Base-by-base conservation (phyloP, 2,797 vertebrate species). In the Sus cebifrons region DNA sequence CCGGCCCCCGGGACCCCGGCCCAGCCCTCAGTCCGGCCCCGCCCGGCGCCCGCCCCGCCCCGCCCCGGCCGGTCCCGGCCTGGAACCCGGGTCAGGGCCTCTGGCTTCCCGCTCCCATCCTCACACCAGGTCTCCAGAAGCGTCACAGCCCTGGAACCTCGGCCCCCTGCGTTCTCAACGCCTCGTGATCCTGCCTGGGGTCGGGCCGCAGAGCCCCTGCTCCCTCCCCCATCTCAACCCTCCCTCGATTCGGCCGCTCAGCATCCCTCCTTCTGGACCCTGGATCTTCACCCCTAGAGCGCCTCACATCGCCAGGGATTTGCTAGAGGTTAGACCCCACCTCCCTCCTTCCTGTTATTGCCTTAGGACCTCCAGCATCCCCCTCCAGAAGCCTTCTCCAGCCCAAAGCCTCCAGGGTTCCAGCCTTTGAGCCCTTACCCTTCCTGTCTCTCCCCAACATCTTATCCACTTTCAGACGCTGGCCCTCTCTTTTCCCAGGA, bases 1-100 rank as follows among this genome's bases (percentile, higher is more conserved):
- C 97, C 91, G 86, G 95, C 95, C 95, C 96, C 92, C 86, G 94
- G 95, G 96, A 95, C 96, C 96, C 96, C 68, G n/a, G 91, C 87
- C 94, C 92, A 73, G 82, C 91, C 89, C 85, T 86, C 27, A 36
- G 91, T 77, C 96, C 71, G 16, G 65, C 84, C 94, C 95, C 79
- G 79, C 83, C 95, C 94, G 74, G 84, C 83, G 44, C 79, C 5
- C 44, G 65, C 6, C 17, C 1, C 1, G n/a, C 85, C 85, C 1
- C 60, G 23, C 81, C 49, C 54, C 0, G 12, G 2, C 27, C 3
- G 23, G 40, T 16, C 60, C 21, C n/a, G 1, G 54, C 27, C 18
- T 7, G 1, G 49, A 23, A 11, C 49, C 15, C 4, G 7, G 3
- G 27, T 2, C 9, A 1, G 29, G 85, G 75, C 3, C 12, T 10